Percentiles rank a stretch among this genome's conserved stretches.
These are phyloP conservation scores for Rhabdornis inornatus DNA, from an alignment of 2,113 vertebrate genomes.

Conservation along the genomic window DNA sequence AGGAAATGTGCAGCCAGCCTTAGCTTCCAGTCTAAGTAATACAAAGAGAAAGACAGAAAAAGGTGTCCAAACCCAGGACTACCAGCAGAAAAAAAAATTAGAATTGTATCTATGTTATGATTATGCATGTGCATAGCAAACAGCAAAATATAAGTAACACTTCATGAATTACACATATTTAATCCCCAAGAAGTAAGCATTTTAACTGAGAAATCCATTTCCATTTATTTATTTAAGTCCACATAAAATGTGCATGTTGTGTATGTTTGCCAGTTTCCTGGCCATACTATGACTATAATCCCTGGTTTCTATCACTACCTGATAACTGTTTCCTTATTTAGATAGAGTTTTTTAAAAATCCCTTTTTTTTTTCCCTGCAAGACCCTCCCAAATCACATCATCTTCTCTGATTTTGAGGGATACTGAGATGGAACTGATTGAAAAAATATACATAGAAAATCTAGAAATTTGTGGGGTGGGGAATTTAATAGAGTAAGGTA, in stretches of 20 bases:
- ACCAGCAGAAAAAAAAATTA: slow-evolving; percentile 19
- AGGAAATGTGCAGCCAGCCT: background rate
- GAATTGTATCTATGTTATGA: background rate
- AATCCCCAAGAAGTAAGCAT: background rate
- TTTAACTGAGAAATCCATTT: background rate
- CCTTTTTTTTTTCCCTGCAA: background rate
- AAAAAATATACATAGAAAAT: background rate
- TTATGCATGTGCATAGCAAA: background rate
- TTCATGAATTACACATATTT: slow-evolving; percentile 10
- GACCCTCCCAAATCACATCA: background rate
- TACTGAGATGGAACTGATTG: background rate
- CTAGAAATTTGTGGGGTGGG: background rate
- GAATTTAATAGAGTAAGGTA: background rate
- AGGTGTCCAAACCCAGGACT: background rate
- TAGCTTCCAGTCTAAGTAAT: background rate
- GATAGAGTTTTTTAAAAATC: background rate
- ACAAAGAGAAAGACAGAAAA: background rate
- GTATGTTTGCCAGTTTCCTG: background rate
- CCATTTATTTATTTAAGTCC: background rate
- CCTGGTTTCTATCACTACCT: background rate
- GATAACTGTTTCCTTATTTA: background rate
- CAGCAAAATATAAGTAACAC: background rate
- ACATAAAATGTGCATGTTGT: background rate
- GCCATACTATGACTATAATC: background rate
- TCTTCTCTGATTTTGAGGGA: background rate